A percentile compares a stretch with the other conserved stretches of the same genome.
These are phyloP conservation scores for Gila robusta DNA, from an alignment of 2,797 vertebrate species.

Conservation along the genomic window DNA sequence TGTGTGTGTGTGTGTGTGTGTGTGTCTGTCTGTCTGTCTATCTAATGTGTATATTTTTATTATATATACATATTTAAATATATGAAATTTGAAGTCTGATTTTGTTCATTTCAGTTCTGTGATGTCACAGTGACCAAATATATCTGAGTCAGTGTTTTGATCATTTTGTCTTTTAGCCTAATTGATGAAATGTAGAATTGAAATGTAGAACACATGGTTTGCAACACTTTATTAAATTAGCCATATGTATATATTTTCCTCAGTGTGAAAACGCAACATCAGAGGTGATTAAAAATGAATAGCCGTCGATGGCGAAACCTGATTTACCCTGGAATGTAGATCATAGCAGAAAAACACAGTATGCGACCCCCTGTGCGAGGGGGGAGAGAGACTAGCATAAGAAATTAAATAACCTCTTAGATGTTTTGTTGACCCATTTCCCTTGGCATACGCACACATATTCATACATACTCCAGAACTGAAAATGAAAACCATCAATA, in stretches of 20 bases:
- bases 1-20: background rate
- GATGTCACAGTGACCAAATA: background rate
- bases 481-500: conserved; percentile 36
- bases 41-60: too few relatives aligned
- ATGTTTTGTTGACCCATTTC: conserved; percentile 43
- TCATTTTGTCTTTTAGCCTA: background rate
- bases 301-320: conserved; percentile 44
- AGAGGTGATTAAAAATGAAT: conserved; percentile 66
- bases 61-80: background rate
- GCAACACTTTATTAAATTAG: background rate
- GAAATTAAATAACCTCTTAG: conserved; percentile 50
- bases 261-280: conserved; percentile 52
- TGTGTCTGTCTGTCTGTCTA: background rate
- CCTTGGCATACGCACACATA: conserved; percentile 1
- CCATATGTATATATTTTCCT: background rate
- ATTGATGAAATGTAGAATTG: background rate
- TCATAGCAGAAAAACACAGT: conserved; percentile 50
- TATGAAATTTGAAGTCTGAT: background rate
- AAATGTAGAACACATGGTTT: background rate
- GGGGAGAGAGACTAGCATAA: background rate
- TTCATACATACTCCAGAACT: conserved; percentile 1
- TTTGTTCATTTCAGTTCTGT: background rate
- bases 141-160: background rate
- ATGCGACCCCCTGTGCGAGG: conserved; percentile 3
- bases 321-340: conserved; percentile 60